Conservation (phyloP, 2,113 vertebrate genomes). For the Mionectes macconnelli region DNA sequence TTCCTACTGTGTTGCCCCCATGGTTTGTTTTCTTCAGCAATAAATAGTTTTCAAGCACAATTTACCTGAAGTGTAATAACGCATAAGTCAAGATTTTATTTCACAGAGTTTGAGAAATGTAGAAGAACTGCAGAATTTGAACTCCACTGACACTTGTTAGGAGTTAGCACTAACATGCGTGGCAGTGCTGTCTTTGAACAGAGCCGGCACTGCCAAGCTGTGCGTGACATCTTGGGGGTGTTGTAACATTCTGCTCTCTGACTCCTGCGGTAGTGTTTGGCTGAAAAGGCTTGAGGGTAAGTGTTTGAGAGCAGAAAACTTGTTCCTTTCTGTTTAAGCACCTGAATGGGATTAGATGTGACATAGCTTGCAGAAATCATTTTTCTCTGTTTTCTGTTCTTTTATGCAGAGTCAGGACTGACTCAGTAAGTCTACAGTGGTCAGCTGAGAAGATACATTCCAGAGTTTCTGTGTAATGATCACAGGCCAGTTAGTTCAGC, state of each 20-base stretch:
- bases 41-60: neutral
- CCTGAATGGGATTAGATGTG: neutral
- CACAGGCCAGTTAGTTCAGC: neutral
- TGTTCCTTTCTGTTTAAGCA: neutral
- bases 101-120: neutral
- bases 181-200: neutral
- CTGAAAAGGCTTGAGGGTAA: neutral
- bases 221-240: neutral
- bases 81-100: neutral
- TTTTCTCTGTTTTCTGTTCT: neutral
- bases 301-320: neutral
- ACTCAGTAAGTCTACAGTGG: neutral
- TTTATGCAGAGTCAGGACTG: neutral
- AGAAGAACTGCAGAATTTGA: neutral
- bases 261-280: neutral
- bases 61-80: neutral
- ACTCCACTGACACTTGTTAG: neutral
- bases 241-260: neutral
- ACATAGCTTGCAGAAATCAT: neutral
- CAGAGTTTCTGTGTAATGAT: neutral
- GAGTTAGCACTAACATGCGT: neutral
- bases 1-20: neutral
- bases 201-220: neutral
- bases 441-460: neutral
- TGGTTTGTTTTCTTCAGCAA: neutral